These are phyloP conservation scores for Oligia latruncula DNA, from an alignment of 2,888 invertebrate genomes.

Conservation along the genomic window DNA sequence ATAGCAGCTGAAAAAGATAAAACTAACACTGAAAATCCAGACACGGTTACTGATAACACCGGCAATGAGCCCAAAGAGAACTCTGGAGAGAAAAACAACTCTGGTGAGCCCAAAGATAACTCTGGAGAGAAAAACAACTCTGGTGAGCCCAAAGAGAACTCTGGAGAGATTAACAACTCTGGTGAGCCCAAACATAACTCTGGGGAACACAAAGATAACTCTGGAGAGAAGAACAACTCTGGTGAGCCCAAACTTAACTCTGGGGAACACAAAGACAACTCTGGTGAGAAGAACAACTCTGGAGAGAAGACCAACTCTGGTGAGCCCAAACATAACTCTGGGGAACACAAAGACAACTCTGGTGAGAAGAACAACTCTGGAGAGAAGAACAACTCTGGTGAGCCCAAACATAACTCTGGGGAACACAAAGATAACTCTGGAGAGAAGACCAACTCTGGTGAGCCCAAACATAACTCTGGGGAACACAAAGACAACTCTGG, in stretches of 20 bases:
- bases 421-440: neutral
- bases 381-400: neutral
- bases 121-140: neutral
- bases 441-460: neutral
- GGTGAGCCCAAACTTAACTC: neutral
- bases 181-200: neutral
- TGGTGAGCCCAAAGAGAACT: neutral
- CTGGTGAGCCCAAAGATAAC: too few species aligned
- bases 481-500: neutral
- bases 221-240: neutral
- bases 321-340: neutral
- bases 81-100: too few species aligned
- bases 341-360: neutral
- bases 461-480: neutral
- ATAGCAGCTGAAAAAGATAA: conserved; percentile 29
- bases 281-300: neutral
- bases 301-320: too few species aligned
- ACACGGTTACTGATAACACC: neutral
- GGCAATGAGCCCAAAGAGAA: neutral
- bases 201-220: neutral
- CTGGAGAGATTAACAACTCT: neutral
- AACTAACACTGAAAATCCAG: neutral
- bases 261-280: neutral
- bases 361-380: neutral
- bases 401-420: neutral